These are phyloP conservation scores for Argopecten irradians DNA, from an alignment of 1,140 invertebrate genomes.

Conservation along the genomic window DNA sequence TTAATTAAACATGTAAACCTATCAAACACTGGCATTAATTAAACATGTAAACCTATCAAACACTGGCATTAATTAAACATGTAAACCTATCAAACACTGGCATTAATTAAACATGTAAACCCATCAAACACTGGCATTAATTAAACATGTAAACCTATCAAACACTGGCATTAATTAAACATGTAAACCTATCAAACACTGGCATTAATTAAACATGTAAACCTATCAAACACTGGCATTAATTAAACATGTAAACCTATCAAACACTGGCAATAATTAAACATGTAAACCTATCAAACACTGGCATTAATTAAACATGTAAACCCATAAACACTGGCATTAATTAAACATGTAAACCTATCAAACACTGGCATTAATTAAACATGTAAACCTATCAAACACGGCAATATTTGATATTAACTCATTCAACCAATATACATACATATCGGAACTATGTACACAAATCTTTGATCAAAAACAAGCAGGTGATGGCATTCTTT, in stretches of 20 bases:
- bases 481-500: not conserved
- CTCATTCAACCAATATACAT: not conserved
- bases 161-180: not conserved
- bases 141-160: too few relatives aligned
- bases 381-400: not conserved
- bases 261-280: slow-evolving; percentile 4
- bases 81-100: too few relatives aligned
- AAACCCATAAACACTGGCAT: not conserved
- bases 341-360: not conserved
- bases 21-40: too few relatives aligned
- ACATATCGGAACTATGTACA: not conserved
- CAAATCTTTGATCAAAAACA: not conserved
- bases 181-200: too few relatives aligned
- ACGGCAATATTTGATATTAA: not conserved
- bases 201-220: not conserved
- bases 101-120: not conserved
- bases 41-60: too few relatives aligned
- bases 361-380: slow-evolving; percentile 10
- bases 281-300: not conserved
- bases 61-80: not conserved
- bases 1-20: not conserved
- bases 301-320: too few relatives aligned
- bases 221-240: too few relatives aligned
- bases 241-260: too few relatives aligned
- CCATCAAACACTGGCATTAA: too few relatives aligned